These are phyloP conservation scores for Ceratitis capitata DNA, from an alignment of 1,140 invertebrate species.

Conservation along the genomic window DNA sequence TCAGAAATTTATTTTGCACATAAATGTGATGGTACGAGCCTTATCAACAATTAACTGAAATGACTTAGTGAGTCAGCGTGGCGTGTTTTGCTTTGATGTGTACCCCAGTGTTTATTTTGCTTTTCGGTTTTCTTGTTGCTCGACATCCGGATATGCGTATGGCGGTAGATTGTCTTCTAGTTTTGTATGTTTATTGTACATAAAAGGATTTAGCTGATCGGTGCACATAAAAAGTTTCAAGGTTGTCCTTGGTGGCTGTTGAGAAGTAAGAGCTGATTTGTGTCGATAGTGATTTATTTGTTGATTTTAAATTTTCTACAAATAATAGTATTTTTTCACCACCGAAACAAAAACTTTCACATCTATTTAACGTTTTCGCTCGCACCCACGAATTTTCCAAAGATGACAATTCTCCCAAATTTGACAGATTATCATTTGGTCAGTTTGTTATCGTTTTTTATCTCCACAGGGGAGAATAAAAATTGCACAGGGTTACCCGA, in stretches of 20 bases:
- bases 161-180: background rate
- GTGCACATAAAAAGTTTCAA: background rate
- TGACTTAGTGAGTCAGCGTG: constrained; percentile 14
- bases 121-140: constrained; percentile 1
- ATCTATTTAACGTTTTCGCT: background rate
- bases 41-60: background rate
- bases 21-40: background rate
- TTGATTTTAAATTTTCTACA: background rate
- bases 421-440: background rate
- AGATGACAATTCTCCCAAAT: background rate
- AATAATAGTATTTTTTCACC: background rate
- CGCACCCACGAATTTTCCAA: constrained; percentile 6
- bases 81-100: background rate
- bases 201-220: background rate
- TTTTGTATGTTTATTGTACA: background rate
- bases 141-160: background rate
- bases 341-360: background rate
- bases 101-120: background rate
- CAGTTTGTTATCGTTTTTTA: background rate
- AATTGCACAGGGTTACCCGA: too few relatives aligned
- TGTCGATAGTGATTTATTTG: background rate
- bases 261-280: too few relatives aligned
- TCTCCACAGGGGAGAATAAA: too few relatives aligned
- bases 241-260: background rate
- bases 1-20: background rate